Conservation (phyloP, 2,888 invertebrate species). For the Crioceris asparagi region DNA sequence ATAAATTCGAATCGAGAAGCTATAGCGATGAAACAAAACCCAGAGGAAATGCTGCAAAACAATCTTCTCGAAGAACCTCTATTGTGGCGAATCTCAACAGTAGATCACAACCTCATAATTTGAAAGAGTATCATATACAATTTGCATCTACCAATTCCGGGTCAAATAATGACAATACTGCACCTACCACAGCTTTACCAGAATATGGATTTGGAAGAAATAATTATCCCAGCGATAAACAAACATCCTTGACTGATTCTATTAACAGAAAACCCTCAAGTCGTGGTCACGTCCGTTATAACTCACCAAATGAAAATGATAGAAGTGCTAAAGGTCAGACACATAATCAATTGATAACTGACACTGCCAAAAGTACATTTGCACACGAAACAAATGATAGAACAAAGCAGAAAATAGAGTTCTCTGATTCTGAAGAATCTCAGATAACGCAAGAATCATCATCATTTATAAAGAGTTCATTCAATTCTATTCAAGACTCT, state of each 20-base stretch:
- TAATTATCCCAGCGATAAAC: slow-evolving; percentile 3
- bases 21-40: no score
- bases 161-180: slow-evolving; percentile 7
- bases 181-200: no score
- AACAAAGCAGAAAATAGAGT: background rate
- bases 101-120: background rate
- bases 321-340: slow-evolving; percentile 15
- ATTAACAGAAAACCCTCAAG: no score
- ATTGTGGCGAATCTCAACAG: no score
- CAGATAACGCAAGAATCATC: slow-evolving; percentile 68
- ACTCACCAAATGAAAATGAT: no score
- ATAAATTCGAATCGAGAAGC: no score
- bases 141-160: slow-evolving; percentile 12
- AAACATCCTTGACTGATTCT: slow-evolving; percentile 19
- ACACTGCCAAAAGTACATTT: background rate
- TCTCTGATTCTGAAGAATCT: slow-evolving; percentile 37
- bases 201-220: background rate
- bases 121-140: slow-evolving; percentile 27
- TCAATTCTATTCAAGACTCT: slow-evolving; percentile 24
- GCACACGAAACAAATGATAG: slow-evolving; percentile 7
- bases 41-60: no score
- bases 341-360: slow-evolving; percentile 14
- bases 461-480: slow-evolving; percentile 51
- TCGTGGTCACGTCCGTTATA: no score
- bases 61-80: no score